Evolutionary conservation across 2,888 invertebrate species (phyloP).

Genomic region (Rhingia rostrata): DNA sequence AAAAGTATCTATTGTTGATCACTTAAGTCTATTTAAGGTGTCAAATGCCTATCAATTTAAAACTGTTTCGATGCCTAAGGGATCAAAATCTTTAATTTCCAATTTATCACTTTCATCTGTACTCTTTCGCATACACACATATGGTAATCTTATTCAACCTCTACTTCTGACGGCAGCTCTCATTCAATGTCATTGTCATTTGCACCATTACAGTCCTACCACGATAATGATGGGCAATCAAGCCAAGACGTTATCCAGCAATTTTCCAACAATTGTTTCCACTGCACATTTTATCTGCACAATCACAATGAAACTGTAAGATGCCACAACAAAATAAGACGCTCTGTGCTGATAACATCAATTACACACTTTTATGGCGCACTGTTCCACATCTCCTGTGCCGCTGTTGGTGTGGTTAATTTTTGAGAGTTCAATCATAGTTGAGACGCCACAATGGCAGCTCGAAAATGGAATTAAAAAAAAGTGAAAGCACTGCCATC

Average conservation of each 20-base stretch:
- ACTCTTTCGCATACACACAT: neutral
- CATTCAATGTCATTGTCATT: constrained; percentile 40
- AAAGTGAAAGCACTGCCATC: constrained; percentile 52
- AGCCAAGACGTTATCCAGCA: constrained; percentile 19
- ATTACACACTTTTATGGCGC: constrained; percentile 14
- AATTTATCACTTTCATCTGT: constrained; percentile 3
- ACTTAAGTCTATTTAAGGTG: too few relatives aligned
- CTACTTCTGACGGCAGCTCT: neutral
- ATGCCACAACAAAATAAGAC: constrained; percentile 12
- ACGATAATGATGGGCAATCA: neutral
- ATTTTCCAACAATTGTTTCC: constrained; percentile 1
- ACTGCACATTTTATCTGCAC: neutral
- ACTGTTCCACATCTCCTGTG: constrained; percentile 13
- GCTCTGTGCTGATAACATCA: constrained; percentile 29
- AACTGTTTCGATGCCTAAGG: too few relatives aligned
- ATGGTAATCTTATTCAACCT: neutral
- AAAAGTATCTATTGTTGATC: too few relatives aligned
- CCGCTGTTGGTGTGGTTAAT: constrained; percentile 13
- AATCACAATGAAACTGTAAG: constrained; percentile 13
- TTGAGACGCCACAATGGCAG: constrained; percentile 30
- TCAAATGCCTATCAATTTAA: too few relatives aligned
- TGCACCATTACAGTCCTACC: constrained; percentile 10
- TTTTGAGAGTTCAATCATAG: constrained; percentile 28
- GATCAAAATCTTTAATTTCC: neutral
- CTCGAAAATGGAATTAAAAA: constrained; percentile 28